These are phyloP conservation scores for Eubasilissa splendida DNA, from an alignment of 2,888 invertebrate species.

Conservation along the genomic window DNA sequence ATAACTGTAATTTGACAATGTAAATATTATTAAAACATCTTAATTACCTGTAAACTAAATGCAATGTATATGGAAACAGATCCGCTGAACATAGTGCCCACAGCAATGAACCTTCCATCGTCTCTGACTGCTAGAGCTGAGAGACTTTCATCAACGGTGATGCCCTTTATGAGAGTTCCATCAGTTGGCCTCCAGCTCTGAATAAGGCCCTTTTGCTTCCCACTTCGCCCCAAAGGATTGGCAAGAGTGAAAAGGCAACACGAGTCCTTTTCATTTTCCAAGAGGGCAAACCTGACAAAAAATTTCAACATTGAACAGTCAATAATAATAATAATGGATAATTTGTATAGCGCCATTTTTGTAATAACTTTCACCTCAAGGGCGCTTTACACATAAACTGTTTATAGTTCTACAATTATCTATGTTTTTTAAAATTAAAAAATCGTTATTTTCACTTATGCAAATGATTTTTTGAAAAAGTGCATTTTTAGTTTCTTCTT, in stretches of 20 bases:
- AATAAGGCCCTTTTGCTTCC: constrained; percentile 81
- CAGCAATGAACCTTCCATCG: constrained; percentile 92
- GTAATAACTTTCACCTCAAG: too few species aligned
- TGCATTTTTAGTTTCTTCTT: too few species aligned
- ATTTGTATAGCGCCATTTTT: too few species aligned
- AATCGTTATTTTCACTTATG: too few species aligned
- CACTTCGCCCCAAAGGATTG: constrained; percentile 83
- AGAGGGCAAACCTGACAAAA: constrained; percentile 76
- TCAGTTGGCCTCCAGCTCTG: constrained; percentile 85
- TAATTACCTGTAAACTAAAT: constrained; percentile 87
- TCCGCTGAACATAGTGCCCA: constrained; percentile 95
- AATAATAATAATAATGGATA: too few species aligned
- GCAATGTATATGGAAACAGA: constrained; percentile 92
- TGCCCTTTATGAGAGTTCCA: constrained; percentile 73
- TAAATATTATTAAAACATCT: too few species aligned
- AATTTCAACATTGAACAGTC: not conserved
- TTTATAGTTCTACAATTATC: too few species aligned
- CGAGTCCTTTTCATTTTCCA: constrained; percentile 78
- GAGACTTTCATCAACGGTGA: constrained; percentile 81
- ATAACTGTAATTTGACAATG: too few species aligned
- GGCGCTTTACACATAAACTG: too few species aligned
- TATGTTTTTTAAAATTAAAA: too few species aligned
- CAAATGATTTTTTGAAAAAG: too few species aligned
- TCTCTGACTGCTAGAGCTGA: constrained; percentile 90
- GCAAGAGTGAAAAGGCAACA: constrained; percentile 84